Conservation (phyloP, 2,113 vertebrate genomes). For the Athene cunicularia region DNA sequence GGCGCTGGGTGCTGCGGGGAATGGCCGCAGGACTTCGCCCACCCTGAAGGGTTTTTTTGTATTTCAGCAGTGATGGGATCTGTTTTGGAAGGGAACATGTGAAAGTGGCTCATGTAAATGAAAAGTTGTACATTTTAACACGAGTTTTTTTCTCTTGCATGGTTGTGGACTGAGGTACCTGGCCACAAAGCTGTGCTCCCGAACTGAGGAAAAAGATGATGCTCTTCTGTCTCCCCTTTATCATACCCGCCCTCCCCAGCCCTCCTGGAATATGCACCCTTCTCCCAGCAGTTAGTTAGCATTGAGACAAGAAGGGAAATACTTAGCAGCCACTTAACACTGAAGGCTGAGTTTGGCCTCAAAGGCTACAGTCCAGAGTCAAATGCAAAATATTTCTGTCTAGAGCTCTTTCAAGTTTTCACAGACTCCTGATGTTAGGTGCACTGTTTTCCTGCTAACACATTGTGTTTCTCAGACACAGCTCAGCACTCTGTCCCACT, state of each 20-base stretch:
- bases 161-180: conserved; percentile 77
- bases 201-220: conserved; percentile 74
- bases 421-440: conserved; percentile 34
- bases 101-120: neutral
- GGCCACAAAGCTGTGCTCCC: conserved; percentile 71
- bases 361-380: conserved; percentile 61
- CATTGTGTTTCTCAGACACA: conserved; percentile 57
- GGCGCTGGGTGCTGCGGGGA: accelerated
- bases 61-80: neutral
- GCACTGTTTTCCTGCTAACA: conserved; percentile 37
- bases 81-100: neutral
- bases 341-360: conserved; percentile 12
- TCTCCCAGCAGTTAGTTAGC: conserved; percentile 8
- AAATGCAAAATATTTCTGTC: conserved; percentile 66
- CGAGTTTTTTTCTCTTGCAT: neutral
- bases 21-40: neutral
- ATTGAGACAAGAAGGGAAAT: conserved; percentile 14
- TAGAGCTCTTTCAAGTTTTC: conserved; percentile 58
- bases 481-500: conserved; percentile 16
- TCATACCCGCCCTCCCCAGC: neutral
- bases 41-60: neutral
- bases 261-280: neutral
- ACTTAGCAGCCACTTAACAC: conserved; percentile 65
- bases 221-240: neutral
- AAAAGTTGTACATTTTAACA: neutral